A percentile compares a stretch with the other conserved stretches of the same genome.
These are phyloP conservation scores for Gila orcuttii DNA, from an alignment of 2,113 vertebrate species.

Conservation along the genomic window DNA sequence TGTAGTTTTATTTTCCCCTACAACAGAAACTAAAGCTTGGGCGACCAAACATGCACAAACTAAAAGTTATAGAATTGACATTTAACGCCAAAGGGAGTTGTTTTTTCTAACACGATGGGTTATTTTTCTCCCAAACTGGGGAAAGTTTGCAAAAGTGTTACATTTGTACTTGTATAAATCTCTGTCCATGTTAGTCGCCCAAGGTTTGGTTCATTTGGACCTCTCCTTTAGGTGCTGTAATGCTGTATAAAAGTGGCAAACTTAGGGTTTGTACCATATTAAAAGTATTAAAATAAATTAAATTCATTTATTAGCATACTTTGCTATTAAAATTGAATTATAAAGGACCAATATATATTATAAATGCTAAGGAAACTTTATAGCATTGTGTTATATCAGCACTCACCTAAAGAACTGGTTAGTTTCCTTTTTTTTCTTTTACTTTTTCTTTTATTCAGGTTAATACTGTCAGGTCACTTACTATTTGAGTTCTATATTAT, in stretches of 20 bases:
- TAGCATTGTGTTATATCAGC: slow-evolving; percentile 38
- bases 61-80: slow-evolving; percentile 53
- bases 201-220: slow-evolving; percentile 94
- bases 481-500: slow-evolving; percentile 80
- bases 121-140: neutral
- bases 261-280: too few species aligned
- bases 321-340: neutral
- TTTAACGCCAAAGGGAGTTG: neutral
- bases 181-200: slow-evolving; percentile 77
- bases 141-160: neutral
- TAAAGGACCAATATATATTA: neutral
- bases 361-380: neutral
- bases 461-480: slow-evolving; percentile 93
- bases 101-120: neutral
- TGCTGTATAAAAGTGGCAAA: neutral
- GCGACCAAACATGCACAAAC: slow-evolving; percentile 72
- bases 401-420: slow-evolving; percentile 97
- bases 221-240: slow-evolving; percentile 94
- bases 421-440: slow-evolving; percentile 68
- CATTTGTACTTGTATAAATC: neutral
- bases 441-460: slow-evolving; percentile 57
- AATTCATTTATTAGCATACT: neutral
- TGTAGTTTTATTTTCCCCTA: slow-evolving; percentile 99
- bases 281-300: neutral
- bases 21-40: slow-evolving; percentile 94